Evolutionary conservation across 2,797 vertebrate species (phyloP).

Genomic region (Lagocephalus sceleratus): DNA sequence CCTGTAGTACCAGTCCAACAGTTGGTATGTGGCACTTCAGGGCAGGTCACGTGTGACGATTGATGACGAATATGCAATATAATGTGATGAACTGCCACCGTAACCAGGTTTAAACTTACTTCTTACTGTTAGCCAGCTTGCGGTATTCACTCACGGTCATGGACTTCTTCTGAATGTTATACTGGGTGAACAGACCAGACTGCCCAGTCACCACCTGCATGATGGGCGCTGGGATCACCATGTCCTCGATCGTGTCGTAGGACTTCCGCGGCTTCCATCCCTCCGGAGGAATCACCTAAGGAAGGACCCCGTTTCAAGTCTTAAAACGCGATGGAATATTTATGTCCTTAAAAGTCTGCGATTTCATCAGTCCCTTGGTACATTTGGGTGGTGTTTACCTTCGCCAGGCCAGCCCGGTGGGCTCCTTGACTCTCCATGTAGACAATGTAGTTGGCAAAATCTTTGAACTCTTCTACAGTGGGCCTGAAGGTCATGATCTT

Average conservation of each 20-base stretch:
- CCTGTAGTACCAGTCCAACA: no score
- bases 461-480: slow-evolving; percentile 91
- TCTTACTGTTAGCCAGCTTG: slow-evolving; percentile 94
- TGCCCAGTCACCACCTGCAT: slow-evolving; percentile 98
- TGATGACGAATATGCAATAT: no score
- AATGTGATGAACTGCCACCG: no score
- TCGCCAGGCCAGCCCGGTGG: slow-evolving; percentile 86
- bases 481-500: slow-evolving; percentile 98
- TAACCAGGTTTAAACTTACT: slow-evolving; percentile 74
- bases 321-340: background rate
- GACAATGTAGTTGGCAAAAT: slow-evolving; percentile 89
- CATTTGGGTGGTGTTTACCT: slow-evolving; percentile 32
- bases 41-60: no score
- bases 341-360: background rate
- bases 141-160: slow-evolving; percentile 95
- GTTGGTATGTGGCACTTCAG: no score
- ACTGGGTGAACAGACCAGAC: slow-evolving; percentile 96
- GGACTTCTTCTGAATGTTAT: slow-evolving; percentile 98
- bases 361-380: background rate
- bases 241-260: slow-evolving; percentile 93
- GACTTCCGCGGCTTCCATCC: slow-evolving; percentile 90
- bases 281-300: slow-evolving; percentile 91
- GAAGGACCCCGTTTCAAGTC: background rate
- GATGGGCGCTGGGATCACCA: slow-evolving; percentile 95
- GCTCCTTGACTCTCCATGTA: slow-evolving; percentile 94